Evolutionary conservation across 2,797 vertebrate species (phyloP).

Genomic region (Mus spretus): DNA sequence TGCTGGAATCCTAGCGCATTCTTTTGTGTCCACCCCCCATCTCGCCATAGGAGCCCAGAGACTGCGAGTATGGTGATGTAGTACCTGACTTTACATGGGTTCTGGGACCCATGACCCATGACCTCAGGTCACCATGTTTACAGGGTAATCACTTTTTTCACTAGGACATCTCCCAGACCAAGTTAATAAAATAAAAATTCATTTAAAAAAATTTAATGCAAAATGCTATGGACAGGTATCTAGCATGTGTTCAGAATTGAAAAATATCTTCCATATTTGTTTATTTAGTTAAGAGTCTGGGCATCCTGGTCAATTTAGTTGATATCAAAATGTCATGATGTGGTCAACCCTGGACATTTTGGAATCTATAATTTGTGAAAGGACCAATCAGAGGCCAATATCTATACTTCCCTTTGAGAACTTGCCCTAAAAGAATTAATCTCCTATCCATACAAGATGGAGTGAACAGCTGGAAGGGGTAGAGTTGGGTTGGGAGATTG

Average conservation of each 20-base stretch:
- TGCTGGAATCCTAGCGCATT: neutral
- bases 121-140: neutral
- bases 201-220: neutral
- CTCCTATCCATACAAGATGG: neutral
- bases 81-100: neutral
- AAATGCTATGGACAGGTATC: neutral
- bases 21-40: neutral
- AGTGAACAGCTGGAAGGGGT: neutral
- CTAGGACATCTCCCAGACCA: neutral
- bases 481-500: neutral
- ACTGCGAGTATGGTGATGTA: neutral
- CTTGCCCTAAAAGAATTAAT: neutral
- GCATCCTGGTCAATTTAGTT: neutral
- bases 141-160: neutral
- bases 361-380: neutral
- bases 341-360: neutral
- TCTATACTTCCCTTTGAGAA: conserved; percentile 24
- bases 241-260: neutral
- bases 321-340: conserved; percentile 2
- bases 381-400: neutral
- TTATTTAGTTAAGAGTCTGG: neutral
- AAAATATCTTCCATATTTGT: conserved; percentile 6
- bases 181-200: neutral
- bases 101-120: neutral
- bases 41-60: neutral